Evolutionary conservation across 2,113 vertebrate genomes (phyloP), one percentile per base, ranked within the genome.

Genomic region (Tenrec ecaudatus): DNA sequence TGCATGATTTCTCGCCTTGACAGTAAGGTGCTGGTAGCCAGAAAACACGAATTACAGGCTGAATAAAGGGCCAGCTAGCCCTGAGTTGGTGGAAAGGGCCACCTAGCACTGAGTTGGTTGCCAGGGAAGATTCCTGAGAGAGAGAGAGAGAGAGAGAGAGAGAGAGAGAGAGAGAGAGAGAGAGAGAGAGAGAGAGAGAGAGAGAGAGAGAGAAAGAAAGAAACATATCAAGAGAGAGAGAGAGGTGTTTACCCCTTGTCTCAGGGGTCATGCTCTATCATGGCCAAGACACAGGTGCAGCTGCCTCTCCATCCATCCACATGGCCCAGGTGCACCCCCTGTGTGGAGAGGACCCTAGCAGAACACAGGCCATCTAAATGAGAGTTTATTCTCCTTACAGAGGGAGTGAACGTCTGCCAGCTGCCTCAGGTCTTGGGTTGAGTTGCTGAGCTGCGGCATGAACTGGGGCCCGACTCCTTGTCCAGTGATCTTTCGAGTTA

Each of bases 91-190:
- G 20, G 20, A 81, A 57, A 62, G 64, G 47, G 1, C 11, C 27
- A 53, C 6, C 47, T 53, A 10, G 1, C 2, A 11, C 6, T 2
- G 19, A 25, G 2, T 2, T 6, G 2, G 19, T 11, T 16, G 20
- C 16, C 0, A 0, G 31, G 31, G 25, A 15, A 17, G 40, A 14
- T 15, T 25, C 6, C 3, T 31, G 15, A 82, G 69, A 23, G 43
- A 16, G 10, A 9, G 22, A 20, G 12, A 53, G 47, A 53, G 47
- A 53, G 47, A 53, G 47, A 53, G 47, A 40, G 40, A 40, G 40
- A 40, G 4, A 40, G 47, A 53, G 47, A 53, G 47, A 53, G 47
- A 53, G 47, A 40, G 40, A 40, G 40, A 40, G 4, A 40, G 47
- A 53, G 47, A 53, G 47, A 53, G 47, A 53, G 47, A 9, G 22